These are phyloP conservation scores for Papilio polyxenes DNA, from an alignment of 1,140 invertebrate genomes.

Conservation along the genomic window DNA sequence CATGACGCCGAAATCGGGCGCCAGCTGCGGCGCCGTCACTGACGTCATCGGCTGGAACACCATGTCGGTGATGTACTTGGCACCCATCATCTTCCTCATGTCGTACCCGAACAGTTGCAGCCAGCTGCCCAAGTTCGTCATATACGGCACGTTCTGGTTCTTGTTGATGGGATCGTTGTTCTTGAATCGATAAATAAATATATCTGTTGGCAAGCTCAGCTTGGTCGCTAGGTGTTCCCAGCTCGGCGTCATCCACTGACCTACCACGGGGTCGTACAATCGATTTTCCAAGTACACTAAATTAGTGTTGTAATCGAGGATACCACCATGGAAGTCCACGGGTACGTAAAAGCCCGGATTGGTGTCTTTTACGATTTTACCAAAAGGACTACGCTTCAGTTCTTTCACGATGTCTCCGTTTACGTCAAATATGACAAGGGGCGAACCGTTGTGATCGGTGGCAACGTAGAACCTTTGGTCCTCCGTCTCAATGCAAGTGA, in stretches of 20 bases:
- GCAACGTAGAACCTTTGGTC: conserved; percentile 94
- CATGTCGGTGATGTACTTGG: conserved; percentile 87
- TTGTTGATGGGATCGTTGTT: conserved; percentile 96
- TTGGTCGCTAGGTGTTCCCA: conserved; percentile 92
- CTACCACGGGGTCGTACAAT: conserved; percentile 95
- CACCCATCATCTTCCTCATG: conserved; percentile 91
- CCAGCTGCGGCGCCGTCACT: conserved; percentile 88
- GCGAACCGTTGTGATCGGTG: conserved; percentile 95
- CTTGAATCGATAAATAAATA: conserved; percentile 95
- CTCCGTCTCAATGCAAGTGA: conserved; percentile 91
- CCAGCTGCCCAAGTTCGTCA: conserved; percentile 93
- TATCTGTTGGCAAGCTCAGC: conserved; percentile 91
- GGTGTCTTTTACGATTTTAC: conserved; percentile 92
- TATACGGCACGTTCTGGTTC: conserved; percentile 87
- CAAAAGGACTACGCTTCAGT: conserved; percentile 94
- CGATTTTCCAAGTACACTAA: conserved; percentile 91
- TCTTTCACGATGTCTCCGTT: conserved; percentile 96
- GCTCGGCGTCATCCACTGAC: conserved; percentile 96
- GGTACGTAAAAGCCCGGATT: conserved; percentile 95
- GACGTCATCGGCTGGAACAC: conserved; percentile 88
- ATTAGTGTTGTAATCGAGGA: conserved; percentile 91
- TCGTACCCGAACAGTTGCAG: conserved; percentile 93
- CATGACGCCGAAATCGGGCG: conserved; percentile 93
- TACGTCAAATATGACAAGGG: conserved; percentile 93
- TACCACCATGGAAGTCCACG: conserved; percentile 95